A percentile compares a stretch with the other conserved stretches of the same genome.
These are phyloP conservation scores for Paradisaea rubra DNA, from an alignment of 2,113 vertebrate genomes.

Conservation along the genomic window DNA sequence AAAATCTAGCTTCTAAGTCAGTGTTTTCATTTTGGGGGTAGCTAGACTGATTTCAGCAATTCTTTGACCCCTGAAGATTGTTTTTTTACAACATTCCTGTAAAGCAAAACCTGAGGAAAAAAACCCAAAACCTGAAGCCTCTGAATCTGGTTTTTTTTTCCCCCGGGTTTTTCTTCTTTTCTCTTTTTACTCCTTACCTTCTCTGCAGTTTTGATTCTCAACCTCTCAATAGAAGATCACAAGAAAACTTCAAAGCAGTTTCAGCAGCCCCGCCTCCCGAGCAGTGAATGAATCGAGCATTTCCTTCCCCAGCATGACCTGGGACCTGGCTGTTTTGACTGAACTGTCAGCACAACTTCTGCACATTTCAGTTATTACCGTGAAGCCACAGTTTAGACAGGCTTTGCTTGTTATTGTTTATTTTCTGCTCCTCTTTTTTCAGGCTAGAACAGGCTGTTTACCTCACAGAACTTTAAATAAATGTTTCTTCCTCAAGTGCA, in stretches of 20 bases:
- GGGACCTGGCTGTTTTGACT: neutral
- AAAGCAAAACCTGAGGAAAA: neutral
- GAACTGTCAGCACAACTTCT: neutral
- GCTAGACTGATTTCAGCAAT: neutral
- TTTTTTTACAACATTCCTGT: neutral
- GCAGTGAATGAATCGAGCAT: neutral
- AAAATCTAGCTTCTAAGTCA: neutral
- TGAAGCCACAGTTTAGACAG: neutral
- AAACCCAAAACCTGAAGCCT: neutral
- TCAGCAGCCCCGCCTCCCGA: neutral
- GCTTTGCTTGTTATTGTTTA: neutral
- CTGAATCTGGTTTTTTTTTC: neutral
- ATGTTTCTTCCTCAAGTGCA: neutral
- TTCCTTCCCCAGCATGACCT: neutral
- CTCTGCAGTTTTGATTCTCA: neutral
- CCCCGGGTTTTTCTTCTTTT: neutral
- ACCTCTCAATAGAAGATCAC: neutral
- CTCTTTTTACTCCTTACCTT: neutral
- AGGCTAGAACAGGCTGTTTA: neutral
- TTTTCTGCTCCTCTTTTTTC: neutral
- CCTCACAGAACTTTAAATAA: neutral
- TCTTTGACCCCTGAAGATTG: neutral
- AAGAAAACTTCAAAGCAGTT: neutral
- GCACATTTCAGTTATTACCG: neutral
- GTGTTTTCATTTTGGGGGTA: neutral